Evolutionary conservation across 2,113 vertebrate genomes (phyloP).

Genomic region (Myrmecobius fasciatus): DNA sequence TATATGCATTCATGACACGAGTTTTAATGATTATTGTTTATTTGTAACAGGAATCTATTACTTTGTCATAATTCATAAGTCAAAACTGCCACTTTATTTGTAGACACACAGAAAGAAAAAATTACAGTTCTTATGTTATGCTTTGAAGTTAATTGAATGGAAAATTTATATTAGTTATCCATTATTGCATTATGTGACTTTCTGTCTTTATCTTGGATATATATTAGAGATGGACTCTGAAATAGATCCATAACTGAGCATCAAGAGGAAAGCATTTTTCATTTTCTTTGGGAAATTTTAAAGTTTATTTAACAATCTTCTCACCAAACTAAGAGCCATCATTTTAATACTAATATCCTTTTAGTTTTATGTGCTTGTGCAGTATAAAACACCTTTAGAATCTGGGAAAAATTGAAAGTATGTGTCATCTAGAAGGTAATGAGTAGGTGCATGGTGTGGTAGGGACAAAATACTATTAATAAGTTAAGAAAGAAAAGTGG

Average conservation of each 20-base stretch:
- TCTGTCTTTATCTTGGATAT: background rate
- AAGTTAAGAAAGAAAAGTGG: background rate
- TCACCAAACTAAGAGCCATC: background rate
- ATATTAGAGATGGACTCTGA: background rate
- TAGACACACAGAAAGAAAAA: background rate
- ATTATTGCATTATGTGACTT: background rate
- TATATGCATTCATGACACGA: too few relatives aligned
- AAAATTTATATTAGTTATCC: background rate
- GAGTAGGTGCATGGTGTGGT: background rate
- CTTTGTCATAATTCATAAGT: background rate
- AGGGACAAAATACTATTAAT: background rate
- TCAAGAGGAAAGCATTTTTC: background rate
- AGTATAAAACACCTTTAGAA: background rate
- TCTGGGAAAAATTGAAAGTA: background rate
- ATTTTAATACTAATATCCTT: background rate
- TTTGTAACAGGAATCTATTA: background rate
- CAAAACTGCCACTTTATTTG: background rate
- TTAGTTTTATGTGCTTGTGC: background rate
- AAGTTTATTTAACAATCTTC: background rate
- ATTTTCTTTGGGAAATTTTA: background rate
- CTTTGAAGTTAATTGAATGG: background rate
- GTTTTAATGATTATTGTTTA: too few relatives aligned
- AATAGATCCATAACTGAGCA: background rate
- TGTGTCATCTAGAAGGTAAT: background rate
- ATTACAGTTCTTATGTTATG: background rate